Evolutionary conservation across 1,140 invertebrate genomes (phyloP), one percentile per base, ranked within the genome.

Genomic region (Zelostemma sp.): DNA sequence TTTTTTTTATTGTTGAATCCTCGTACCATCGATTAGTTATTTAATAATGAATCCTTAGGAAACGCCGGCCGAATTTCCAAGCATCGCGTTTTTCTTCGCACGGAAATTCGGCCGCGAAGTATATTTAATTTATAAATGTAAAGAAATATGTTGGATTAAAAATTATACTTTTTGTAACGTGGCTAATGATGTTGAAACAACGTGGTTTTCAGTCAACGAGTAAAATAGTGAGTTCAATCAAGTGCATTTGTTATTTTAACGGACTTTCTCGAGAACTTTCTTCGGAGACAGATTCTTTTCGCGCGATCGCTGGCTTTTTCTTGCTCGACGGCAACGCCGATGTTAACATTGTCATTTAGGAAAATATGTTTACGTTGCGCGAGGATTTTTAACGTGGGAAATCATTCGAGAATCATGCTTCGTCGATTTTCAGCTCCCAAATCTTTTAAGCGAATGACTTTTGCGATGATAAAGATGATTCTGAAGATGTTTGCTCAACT

Each of bases 1-100:
- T 73, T 73, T 50, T 69, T 69, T 75, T 75, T 76, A 74, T 72
- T 66, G 47, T 74, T 74, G 56, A 68, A 75, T 69, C 72, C 68
- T 70, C 73, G 40, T 41, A 41, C 40, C 40, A 41, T 41, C 40
- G 11, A 48, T 25, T 48, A 31, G 46, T 19, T 18, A 46, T 6
- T 62, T 75, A 33, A 17, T 66, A 77, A 16, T 49, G 60, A 25
- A 25, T 8, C 8, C 8, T 25, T 4, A 25, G 21, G 21, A 8
- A 25, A 25, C 8, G 21, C 21, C 21, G 21, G 21, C 8, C 21
- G 3, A 25, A 25, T 8, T 25, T 25, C 3, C 21, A 25, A 25
- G 8, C 8, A 25, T 3, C n/a, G n/a, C n/a, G n/a, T n/a, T n/a
- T n/a, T n/a, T n/a, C n/a, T n/a, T n/a, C n/a, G n/a, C n/a, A n/a